Evolutionary conservation across 2,888 invertebrate species (phyloP).

Genomic region (Sicus ferrugineus): DNA sequence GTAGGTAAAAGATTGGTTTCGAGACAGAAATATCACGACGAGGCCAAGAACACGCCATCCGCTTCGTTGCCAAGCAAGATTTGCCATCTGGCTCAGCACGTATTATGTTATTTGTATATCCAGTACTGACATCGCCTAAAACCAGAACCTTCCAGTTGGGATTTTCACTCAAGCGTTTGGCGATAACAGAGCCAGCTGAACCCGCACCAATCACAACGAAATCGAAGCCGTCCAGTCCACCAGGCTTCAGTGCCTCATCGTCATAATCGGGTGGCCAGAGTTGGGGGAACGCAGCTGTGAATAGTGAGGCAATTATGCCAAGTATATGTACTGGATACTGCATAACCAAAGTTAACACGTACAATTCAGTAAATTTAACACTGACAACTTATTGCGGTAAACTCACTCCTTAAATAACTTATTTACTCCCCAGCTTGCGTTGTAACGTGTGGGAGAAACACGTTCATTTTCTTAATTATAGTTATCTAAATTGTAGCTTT

Average conservation of each 20-base stretch:
- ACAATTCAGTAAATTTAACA: too few relatives aligned
- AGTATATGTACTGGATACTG: too few relatives aligned
- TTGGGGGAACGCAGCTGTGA: too few relatives aligned
- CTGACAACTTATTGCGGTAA: too few relatives aligned
- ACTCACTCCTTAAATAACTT: too few relatives aligned
- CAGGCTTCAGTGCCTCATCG: too few relatives aligned
- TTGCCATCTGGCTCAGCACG: constrained; percentile 43
- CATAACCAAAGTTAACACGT: not conserved
- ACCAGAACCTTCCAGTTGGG: constrained; percentile 77
- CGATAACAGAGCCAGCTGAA: constrained; percentile 69
- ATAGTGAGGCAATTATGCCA: too few relatives aligned
- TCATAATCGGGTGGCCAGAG: too few relatives aligned
- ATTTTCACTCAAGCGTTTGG: constrained; percentile 75
- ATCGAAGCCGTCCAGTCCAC: constrained; percentile 52
- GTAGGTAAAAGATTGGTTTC: constrained; percentile 74
- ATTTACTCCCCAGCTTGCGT: too few relatives aligned
- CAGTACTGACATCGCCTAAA: constrained; percentile 75
- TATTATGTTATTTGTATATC: constrained; percentile 58
- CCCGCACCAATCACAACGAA: constrained; percentile 67
- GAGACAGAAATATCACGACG: constrained; percentile 73
- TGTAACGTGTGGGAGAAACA: too few relatives aligned
- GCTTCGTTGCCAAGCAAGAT: constrained; percentile 45
- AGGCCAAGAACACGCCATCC: constrained; percentile 66
- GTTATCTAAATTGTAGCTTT: too few relatives aligned
- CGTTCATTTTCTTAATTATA: too few relatives aligned